Evolutionary conservation across 2,113 vertebrate genomes (phyloP), one percentile per base, ranked within the genome.

Genomic region (Oreochromis aureus): DNA sequence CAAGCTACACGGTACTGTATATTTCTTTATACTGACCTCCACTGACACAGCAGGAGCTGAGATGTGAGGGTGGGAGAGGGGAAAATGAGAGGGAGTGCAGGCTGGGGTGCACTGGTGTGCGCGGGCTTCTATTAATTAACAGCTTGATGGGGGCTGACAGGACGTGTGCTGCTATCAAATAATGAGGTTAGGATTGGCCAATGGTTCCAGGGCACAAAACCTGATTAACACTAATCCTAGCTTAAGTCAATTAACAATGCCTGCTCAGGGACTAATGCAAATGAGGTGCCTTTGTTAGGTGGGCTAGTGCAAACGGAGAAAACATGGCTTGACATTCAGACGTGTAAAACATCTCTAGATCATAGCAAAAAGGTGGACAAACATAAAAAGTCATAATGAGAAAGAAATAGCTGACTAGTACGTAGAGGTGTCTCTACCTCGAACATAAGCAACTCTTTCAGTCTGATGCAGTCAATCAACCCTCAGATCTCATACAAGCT

Each of bases 221-320:
- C 91, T 95, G 94, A 96, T 95, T 96, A 96, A 90, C 92, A 91
- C 92, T 96, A 96, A 96, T 96, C 95, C 95, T 86, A 89, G 91
- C 88, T 95, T 96, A 96, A 96, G 96, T 96, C 95, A 93, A 96
- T 96, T 96, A 96, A 94, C 90, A 92, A 94, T 93, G 93, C 91
- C 90, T 89, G 93, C 92, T 92, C 90, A 76, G 91, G 92, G 94
- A 94, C 90, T 95, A 89, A 95, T 95, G 94, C 89, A 95, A 95
- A 95, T 94, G 91, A 92, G 93, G 90, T 13, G 86, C 90, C 80
- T 92, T 91, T 93, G 94, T 95, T 81, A 80, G 91, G 89, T 86
- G 87, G 88, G 91, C 84, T 46, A 80, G 48, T 51, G 58, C 51
- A 46, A 83, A 32, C 86, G 88, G 76, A 39, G 87, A 41, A 86